Evolutionary conservation across 2,113 vertebrate species (phyloP).

Genomic region (Desmodus rotundus): DNA sequence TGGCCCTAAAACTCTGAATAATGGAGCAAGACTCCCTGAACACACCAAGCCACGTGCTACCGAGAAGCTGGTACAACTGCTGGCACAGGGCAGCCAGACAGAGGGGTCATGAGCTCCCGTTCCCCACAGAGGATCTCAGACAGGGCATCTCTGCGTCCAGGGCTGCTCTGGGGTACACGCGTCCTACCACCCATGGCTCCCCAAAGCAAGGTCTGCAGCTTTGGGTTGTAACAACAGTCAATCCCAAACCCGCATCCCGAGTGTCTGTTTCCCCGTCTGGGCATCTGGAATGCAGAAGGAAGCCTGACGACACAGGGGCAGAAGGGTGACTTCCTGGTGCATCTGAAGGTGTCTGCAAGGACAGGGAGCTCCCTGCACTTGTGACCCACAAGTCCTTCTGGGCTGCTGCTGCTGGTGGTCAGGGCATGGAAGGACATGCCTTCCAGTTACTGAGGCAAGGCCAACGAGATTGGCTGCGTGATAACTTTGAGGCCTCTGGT

Average conservation of each 20-base stretch:
- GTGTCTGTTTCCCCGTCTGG: not conserved
- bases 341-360: not conserved
- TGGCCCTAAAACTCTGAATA: not conserved
- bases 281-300: not conserved
- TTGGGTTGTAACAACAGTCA: not conserved
- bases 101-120: not conserved
- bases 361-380: not conserved
- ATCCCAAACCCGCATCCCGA: not conserved
- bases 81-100: not conserved
- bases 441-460: not conserved
- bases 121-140: not conserved
- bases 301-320: not conserved
- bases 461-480: not conserved
- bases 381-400: not conserved
- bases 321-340: not conserved
- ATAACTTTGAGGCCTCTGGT: not conserved
- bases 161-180: not conserved
- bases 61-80: not conserved
- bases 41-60: not conserved
- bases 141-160: not conserved
- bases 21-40: not conserved
- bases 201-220: not conserved
- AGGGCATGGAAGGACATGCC: not conserved
- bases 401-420: not conserved
- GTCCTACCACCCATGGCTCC: not conserved